Base-by-base conservation (phyloP, 2,797 vertebrate species). In the Podarcis lilfordi region DNA sequence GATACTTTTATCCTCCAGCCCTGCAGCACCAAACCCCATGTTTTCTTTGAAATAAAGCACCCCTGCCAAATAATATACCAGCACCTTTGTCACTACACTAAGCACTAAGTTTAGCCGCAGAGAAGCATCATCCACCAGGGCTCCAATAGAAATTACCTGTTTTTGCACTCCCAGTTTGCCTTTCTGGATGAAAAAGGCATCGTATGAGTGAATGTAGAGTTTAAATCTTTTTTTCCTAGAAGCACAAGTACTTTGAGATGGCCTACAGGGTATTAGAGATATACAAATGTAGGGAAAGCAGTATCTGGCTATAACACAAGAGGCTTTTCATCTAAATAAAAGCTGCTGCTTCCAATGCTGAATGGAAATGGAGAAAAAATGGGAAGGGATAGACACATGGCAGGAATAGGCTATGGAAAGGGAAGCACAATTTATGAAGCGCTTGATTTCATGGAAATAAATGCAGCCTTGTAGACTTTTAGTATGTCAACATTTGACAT, bases 121-220 rank as follows among this genome's bases (percentile, higher is more conserved):
- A 86, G 94, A 94, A 95, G 86, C 89, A 92, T 93, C 91, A 80
- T 0, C 0, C 80, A 91, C 85, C 69, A 1, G 0, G 80, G 79
- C 35, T 68, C 88, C 86, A 84, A 86, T 80, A 61, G 91, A 90
- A 25, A 0, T 95, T 96, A 96, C 95, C 93, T 96, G 94, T 91
- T 96, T 94, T 94, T 91, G 90, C 91, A 95, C 86, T 94, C 92
- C 94, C 91, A 93, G 88, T 92, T 95, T 94, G 94, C 93, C 95
- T 96, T 97, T 96, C 96, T 96, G 91, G 95, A 93, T 81, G 93
- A 94, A 96, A 91, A 96, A 96, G 91, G 92, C 92, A 89, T 93
- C 94, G 88, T 91, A 92, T 91, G 92, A 97, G 84, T 95, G 76
- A 95, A 95, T 13, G 93, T 71, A 91, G 86, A 91, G 72, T 95